Evolutionary conservation across 2,797 vertebrate genomes (phyloP).

Genomic region (Galago senegalensis): DNA sequence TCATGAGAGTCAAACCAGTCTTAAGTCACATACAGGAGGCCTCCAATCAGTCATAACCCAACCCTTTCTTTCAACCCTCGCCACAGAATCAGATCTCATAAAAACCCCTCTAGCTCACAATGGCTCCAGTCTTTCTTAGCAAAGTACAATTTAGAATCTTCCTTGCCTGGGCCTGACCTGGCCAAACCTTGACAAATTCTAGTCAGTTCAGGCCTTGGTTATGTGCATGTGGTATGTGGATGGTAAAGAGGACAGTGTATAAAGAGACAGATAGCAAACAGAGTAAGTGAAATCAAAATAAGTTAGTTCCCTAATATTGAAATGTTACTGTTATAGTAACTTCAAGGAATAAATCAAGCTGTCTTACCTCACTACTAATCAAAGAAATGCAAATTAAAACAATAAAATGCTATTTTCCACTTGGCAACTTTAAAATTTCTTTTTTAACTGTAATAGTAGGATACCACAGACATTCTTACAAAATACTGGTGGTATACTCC

Average conservation of each 20-base stretch:
- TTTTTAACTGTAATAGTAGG: not conserved
- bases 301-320: not conserved
- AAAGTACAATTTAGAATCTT: conserved; percentile 21
- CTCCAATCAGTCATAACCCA: not conserved
- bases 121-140: not conserved
- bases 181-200: not conserved
- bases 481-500: not conserved
- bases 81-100: not conserved
- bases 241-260: not conserved
- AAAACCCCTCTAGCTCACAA: not conserved
- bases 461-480: not conserved
- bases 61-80: not conserved
- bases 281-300: not conserved
- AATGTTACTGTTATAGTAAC: not conserved
- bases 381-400: conserved; percentile 20
- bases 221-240: not conserved
- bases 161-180: not conserved
- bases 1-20: not conserved
- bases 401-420: conserved; percentile 48
- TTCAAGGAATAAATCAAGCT: conserved; percentile 6
- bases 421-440: not conserved
- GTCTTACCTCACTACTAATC: not conserved
- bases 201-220: not conserved
- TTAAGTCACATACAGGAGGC: not conserved
- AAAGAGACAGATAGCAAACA: not conserved